These are phyloP conservation scores for Hanleya hanleyi DNA, from an alignment of 2,888 invertebrate genomes.

Conservation along the genomic window DNA sequence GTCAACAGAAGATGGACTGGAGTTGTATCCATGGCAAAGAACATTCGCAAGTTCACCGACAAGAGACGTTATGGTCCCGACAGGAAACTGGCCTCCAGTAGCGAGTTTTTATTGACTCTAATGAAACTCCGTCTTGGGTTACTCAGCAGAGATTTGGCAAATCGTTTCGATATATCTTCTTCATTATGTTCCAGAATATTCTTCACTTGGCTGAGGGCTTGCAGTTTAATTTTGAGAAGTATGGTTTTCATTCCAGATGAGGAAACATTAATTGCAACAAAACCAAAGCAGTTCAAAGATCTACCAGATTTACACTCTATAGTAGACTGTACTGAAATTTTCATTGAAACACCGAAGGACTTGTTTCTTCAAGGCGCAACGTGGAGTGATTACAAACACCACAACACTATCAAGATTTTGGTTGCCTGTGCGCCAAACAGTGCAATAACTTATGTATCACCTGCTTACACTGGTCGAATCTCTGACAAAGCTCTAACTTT, in stretches of 20 bases:
- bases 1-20: conserved; percentile 35
- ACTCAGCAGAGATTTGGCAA: conserved; percentile 21
- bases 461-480: conserved; percentile 35
- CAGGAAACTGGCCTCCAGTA: conserved; percentile 27
- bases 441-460: conserved; percentile 30
- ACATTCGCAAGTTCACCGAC: conserved; percentile 10
- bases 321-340: conserved; percentile 18
- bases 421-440: conserved; percentile 38
- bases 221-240: conserved; percentile 4
- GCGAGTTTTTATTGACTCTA: conserved; percentile 30
- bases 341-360: conserved; percentile 38
- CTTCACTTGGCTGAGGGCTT: conserved; percentile 30
- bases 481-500: conserved; percentile 36
- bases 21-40: conserved; percentile 11
- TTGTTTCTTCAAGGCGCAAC: conserved; percentile 28
- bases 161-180: conserved; percentile 29
- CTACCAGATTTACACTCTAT: conserved; percentile 29
- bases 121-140: conserved; percentile 8
- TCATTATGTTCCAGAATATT: conserved; percentile 26
- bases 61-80: conserved; percentile 22
- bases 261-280: conserved; percentile 25
- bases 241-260: conserved; percentile 23
- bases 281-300: conserved; percentile 22
- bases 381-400: conserved; percentile 47
- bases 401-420: conserved; percentile 43